A percentile compares a stretch with the other conserved stretches of the same genome.
These are phyloP conservation scores for Criorhina ranunculi DNA, from an alignment of 2,888 invertebrate species.

Conservation along the genomic window DNA sequence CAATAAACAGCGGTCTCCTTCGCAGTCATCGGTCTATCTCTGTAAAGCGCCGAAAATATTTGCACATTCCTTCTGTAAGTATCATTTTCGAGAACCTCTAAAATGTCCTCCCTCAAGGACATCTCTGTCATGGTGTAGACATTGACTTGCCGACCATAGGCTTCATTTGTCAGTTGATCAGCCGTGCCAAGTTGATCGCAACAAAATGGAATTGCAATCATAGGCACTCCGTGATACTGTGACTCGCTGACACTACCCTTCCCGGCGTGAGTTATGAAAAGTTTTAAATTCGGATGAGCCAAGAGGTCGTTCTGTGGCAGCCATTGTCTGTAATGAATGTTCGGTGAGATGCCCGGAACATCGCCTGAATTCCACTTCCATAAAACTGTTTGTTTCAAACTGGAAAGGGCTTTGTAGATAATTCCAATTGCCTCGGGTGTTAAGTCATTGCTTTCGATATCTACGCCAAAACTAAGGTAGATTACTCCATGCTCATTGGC, in stretches of 20 bases:
- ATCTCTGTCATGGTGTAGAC: slow-evolving; percentile 43
- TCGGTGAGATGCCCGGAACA: slow-evolving; percentile 82
- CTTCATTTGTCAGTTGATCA: slow-evolving; percentile 88
- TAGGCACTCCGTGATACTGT: slow-evolving; percentile 86
- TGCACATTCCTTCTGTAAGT: slow-evolving; percentile 81
- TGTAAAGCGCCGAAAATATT: slow-evolving; percentile 85
- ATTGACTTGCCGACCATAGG: slow-evolving; percentile 79
- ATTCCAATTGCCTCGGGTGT: slow-evolving; percentile 85
- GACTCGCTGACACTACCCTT: slow-evolving; percentile 88
- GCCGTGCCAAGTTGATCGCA: slow-evolving; percentile 83
- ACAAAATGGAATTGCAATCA: slow-evolving; percentile 81
- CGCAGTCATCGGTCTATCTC: slow-evolving; percentile 86
- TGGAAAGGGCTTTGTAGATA: slow-evolving; percentile 86
- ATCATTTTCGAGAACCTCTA: slow-evolving; percentile 78
- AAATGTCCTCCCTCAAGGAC: slow-evolving; percentile 35
- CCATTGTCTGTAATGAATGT: slow-evolving; percentile 86
- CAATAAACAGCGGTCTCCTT: slow-evolving; percentile 86
- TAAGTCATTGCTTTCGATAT: slow-evolving; percentile 81
- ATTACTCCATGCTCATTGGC: slow-evolving; percentile 82
- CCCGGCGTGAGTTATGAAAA: slow-evolving; percentile 89
- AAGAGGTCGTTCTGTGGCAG: slow-evolving; percentile 89
- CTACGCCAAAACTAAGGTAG: slow-evolving; percentile 81
- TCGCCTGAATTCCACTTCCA: slow-evolving; percentile 87
- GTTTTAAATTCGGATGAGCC: slow-evolving; percentile 86
- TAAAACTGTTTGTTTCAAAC: slow-evolving; percentile 86